phyloP scores from a whole-genome alignment of 2,797 vertebrate genomes.

The Mastacembelus armatus region DNA sequence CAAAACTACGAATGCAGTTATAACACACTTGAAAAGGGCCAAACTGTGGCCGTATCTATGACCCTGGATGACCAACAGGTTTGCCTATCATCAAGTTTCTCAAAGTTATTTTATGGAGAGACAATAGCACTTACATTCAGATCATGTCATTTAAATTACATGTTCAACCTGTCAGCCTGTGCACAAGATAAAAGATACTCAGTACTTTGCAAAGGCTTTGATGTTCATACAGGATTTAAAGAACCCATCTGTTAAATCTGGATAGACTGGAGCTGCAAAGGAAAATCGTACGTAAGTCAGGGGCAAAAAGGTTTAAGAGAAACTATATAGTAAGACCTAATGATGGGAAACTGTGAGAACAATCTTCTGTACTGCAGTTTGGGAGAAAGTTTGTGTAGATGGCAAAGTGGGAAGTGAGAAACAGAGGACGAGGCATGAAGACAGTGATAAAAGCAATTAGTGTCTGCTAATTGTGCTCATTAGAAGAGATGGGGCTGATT shows the following conservation, averaged over 20 bases:
- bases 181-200: constrained; percentile 19
- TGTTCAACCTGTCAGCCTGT: constrained; percentile 10
- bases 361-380: constrained; percentile 16
- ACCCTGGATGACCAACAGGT: constrained; percentile 7
- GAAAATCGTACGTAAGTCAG: neutral
- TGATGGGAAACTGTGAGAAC: constrained; percentile 46
- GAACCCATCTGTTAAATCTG: constrained; percentile 37
- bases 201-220: constrained; percentile 22
- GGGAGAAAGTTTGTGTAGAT: constrained; percentile 18
- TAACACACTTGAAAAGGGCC: neutral
- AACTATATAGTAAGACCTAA: constrained; percentile 37
- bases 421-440: constrained; percentile 44
- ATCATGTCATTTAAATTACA: constrained; percentile 20
- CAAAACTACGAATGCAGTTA: neutral
- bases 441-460: constrained; percentile 74
- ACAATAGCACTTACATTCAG: neutral
- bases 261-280: constrained; percentile 20
- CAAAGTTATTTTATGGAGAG: neutral
- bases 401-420: constrained; percentile 39
- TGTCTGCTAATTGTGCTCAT: constrained; percentile 75
- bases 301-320: constrained; percentile 26
- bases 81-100: neutral
- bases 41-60: neutral
- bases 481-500: constrained; percentile 63
- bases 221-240: constrained; percentile 45